Percentiles rank a stretch among this genome's conserved stretches.
Evolutionary conservation across 2,797 vertebrate genomes (phyloP).

Genomic region (Lepilemur septentrionalis): DNA sequence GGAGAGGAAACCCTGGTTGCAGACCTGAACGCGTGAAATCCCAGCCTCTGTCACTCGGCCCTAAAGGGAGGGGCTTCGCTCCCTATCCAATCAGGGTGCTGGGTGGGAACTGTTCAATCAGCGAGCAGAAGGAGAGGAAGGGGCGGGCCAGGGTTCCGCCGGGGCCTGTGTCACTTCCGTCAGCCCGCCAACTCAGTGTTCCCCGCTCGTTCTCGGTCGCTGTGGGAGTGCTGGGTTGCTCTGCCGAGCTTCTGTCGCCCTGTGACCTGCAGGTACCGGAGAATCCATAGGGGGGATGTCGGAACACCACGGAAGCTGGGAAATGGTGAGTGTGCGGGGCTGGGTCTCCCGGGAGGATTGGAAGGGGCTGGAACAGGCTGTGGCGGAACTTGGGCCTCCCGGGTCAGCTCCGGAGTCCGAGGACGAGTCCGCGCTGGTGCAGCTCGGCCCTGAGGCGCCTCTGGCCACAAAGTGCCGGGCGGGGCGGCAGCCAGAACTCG

Average conservation of each 20-base stretch:
- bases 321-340: not conserved
- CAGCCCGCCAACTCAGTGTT: rapidly evolving
- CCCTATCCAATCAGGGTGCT: not conserved
- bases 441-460: not conserved
- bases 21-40: not conserved
- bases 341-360: not conserved
- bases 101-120: not conserved
- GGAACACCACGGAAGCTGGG: not conserved
- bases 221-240: not conserved
- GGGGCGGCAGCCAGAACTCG: not conserved
- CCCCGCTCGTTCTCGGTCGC: not conserved
- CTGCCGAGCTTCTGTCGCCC: not conserved
- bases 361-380: not conserved
- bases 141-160: too few species aligned
- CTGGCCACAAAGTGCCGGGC: not conserved
- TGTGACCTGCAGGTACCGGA: not conserved
- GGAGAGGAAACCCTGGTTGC: not conserved
- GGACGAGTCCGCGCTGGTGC: not conserved
- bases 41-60: not conserved
- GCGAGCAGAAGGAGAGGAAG: not conserved
- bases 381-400: not conserved
- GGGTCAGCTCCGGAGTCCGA: not conserved
- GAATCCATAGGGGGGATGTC: too few species aligned
- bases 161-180: rapidly evolving
- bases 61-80: not conserved